A percentile compares a stretch with the other conserved stretches of the same genome.
Conservation (phyloP, 2,797 vertebrate genomes). For the Monodelphis domestica region DNA sequence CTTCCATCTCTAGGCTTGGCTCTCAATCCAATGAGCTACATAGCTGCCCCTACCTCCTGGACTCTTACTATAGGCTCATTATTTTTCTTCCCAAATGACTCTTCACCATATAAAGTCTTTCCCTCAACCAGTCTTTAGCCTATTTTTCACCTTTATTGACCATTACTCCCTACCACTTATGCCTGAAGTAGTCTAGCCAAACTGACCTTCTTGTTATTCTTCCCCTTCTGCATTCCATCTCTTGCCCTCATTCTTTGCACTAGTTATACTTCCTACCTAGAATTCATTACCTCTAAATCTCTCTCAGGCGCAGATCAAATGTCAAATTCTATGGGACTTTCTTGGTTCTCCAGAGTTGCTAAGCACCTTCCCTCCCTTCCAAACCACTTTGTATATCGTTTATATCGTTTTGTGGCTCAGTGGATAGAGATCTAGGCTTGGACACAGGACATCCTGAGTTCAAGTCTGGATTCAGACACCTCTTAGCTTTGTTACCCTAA, state of each 20-base stretch:
- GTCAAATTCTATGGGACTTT: not conserved
- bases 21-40: too few relatives aligned
- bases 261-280: not conserved
- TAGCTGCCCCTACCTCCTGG: too few relatives aligned
- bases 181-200: not conserved
- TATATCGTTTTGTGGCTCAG: not conserved
- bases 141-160: not conserved
- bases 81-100: not conserved
- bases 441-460: too few relatives aligned
- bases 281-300: not conserved
- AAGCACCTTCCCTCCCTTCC: not conserved
- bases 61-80: not conserved
- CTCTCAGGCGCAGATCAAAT: not conserved
- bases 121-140: not conserved
- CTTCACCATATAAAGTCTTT: not conserved
- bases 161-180: not conserved
- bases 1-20: too few relatives aligned
- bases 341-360: not conserved
- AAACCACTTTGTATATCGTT: not conserved
- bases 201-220: not conserved
- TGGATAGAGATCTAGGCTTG: too few relatives aligned
- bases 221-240: not conserved
- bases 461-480: too few relatives aligned
- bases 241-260: not conserved
- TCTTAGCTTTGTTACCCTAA: too few relatives aligned